Percentiles rank a stretch among this genome's conserved stretches.
Conservation (phyloP, 1,140 invertebrate genomes). For the Micrasema minimum region DNA sequence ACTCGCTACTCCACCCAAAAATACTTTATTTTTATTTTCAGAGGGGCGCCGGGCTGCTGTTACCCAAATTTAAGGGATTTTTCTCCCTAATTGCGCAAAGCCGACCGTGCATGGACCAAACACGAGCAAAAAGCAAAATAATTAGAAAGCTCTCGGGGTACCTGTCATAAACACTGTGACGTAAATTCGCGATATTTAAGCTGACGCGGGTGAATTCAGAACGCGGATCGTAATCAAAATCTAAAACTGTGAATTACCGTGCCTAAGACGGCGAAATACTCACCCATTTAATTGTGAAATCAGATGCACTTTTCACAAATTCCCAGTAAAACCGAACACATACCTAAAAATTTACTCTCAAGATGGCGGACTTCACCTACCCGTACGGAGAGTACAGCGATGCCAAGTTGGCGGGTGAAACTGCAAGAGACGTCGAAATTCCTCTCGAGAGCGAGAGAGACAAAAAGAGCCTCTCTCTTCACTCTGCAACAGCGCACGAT, state of each 20-base stretch:
- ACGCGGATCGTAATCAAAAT: background rate
- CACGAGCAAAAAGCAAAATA: constrained; percentile 41
- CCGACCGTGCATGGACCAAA: constrained; percentile 16
- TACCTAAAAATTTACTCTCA: constrained; percentile 66
- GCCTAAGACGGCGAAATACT: constrained; percentile 34
- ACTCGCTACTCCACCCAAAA: constrained; percentile 42
- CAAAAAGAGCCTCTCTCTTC: constrained; percentile 47
- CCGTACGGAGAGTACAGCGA: constrained; percentile 67
- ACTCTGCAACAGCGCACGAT: constrained; percentile 48
- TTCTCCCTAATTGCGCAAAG: constrained; percentile 10
- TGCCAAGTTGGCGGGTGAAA: constrained; percentile 66
- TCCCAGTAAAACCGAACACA: constrained; percentile 65
- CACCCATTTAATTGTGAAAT: constrained; percentile 64
- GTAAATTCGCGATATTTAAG: constrained; percentile 54
- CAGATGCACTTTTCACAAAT: constrained; percentile 63
- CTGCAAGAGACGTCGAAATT: constrained; percentile 56
- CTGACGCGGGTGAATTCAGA: constrained; percentile 1
- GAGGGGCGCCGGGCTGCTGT: background rate
- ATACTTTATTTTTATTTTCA: constrained; percentile 30
- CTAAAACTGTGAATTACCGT: constrained; percentile 2
- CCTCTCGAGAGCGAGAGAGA: constrained; percentile 58
- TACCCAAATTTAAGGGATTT: background rate
- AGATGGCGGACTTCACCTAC: constrained; percentile 68
- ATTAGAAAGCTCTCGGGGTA: constrained; percentile 67
- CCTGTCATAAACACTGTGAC: constrained; percentile 66